A percentile compares a stretch with the other conserved stretches of the same genome.
phyloP scores from a whole-genome alignment of 2,113 vertebrate species.

The Deroptyus accipitrinus region DNA sequence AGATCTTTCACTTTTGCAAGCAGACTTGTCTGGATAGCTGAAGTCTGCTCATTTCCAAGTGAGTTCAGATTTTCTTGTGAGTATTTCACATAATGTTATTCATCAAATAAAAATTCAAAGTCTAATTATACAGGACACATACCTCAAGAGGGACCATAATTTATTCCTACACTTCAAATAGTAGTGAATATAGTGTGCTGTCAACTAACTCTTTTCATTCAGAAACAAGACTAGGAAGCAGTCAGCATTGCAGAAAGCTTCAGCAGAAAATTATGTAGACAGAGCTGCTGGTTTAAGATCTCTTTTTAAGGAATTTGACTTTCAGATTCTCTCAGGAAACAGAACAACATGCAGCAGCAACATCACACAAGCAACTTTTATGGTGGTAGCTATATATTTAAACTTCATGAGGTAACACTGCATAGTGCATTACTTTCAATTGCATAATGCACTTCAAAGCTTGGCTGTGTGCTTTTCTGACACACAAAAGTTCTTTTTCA shows the following conservation, averaged over 20 bases:
- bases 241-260: not conserved
- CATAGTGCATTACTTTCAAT: not conserved
- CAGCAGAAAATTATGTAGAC: not conserved
- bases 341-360: not conserved
- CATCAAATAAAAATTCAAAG: not conserved
- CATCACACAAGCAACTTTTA: not conserved
- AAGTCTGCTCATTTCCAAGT: not conserved
- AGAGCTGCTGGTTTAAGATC: not conserved
- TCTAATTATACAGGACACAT: not conserved
- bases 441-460: not conserved
- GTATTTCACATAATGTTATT: not conserved
- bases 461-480: not conserved
- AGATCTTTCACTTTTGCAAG: not conserved
- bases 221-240: not conserved
- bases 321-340: not conserved
- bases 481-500: not conserved
- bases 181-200: not conserved
- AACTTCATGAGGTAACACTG: not conserved
- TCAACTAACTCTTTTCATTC: not conserved
- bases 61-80: not conserved
- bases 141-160: not conserved
- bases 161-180: not conserved
- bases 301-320: not conserved
- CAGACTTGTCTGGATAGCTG: not conserved
- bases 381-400: not conserved